Evolutionary conservation across 2,113 vertebrate species (phyloP).

Genomic region (Sterna hirundo): DNA sequence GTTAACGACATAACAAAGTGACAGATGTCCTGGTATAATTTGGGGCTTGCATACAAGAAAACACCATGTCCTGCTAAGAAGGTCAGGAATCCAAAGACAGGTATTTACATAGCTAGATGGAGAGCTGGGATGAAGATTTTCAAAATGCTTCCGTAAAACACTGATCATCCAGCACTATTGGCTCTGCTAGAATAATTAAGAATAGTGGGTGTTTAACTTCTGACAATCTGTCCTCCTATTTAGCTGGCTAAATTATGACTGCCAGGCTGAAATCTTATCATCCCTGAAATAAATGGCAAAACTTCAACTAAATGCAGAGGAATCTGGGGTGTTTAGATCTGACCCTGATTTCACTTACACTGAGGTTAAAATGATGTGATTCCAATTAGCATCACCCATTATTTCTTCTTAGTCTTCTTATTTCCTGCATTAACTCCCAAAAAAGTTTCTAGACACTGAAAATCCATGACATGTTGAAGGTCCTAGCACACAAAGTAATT

Average conservation of each 20-base stretch:
- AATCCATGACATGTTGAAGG: neutral
- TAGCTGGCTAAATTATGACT: neutral
- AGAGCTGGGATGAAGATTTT: neutral
- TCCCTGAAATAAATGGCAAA: neutral
- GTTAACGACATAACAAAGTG: neutral
- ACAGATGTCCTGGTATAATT: neutral
- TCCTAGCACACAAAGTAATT: neutral
- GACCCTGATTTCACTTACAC: neutral
- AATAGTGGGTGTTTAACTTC: neutral
- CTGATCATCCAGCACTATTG: neutral
- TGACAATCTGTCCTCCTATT: neutral
- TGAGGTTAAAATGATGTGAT: neutral
- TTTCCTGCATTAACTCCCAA: neutral
- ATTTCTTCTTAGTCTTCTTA: neutral
- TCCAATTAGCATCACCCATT: neutral
- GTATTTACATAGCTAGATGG: neutral
- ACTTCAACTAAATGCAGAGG: neutral
- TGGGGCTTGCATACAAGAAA: neutral
- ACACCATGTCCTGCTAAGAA: neutral
- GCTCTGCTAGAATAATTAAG: neutral
- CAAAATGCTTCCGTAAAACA: neutral
- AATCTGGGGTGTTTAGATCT: neutral
- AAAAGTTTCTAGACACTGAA: neutral
- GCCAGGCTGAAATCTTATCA: neutral
- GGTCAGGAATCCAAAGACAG: neutral